Evolutionary conservation across 1,140 invertebrate species (phyloP), one percentile per base, ranked within the genome.

Genomic region (Aphis gossypii): DNA sequence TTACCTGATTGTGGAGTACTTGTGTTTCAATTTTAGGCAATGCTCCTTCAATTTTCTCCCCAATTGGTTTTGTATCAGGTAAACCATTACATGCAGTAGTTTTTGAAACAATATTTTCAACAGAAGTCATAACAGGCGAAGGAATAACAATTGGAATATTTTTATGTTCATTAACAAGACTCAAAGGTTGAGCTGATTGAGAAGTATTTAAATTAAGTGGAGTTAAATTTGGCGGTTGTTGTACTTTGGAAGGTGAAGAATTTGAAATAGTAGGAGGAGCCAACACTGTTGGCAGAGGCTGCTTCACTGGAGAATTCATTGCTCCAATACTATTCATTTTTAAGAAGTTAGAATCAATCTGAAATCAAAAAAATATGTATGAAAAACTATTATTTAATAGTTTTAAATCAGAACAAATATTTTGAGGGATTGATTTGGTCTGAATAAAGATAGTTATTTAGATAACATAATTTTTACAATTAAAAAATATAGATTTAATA

Each of bases 251-350:
- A 84, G 68, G 92, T 18, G 91, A 93, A 51, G 91, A 51, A 83
- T 30, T 93, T 38, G 90, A 51, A 86, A 93, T 93, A 56, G 76
- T 86, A 30, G 92, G 82, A 38, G 68, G 90, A 76, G 92, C 35
- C 82, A 93, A 93, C 1, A 92, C 91, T 20, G 91, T 82, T 83
- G 91, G 60, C 46, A 93, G 86, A 38, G 92, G 92, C 23, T 93
- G 92, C 35, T 93, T 93, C 30, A 93, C 92, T 93, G 92, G 82
- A 93, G 92, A 93, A 84, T 83, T 93, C 92, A 93, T 93, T 35
- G 92, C 82, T 51, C 92, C 92, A 56, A 93, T 38, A 84, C n/a
- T 93, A n/a, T 93, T 93, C 92, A 93, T 93, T 56, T 86, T 93
- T 30, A 56, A 41, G 14, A 93, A 41, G 41, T 23, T 11, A 84